Percentiles rank a stretch among this genome's conserved stretches.
Conservation (phyloP, 2,888 invertebrate species). For the Folsomia candida region DNA sequence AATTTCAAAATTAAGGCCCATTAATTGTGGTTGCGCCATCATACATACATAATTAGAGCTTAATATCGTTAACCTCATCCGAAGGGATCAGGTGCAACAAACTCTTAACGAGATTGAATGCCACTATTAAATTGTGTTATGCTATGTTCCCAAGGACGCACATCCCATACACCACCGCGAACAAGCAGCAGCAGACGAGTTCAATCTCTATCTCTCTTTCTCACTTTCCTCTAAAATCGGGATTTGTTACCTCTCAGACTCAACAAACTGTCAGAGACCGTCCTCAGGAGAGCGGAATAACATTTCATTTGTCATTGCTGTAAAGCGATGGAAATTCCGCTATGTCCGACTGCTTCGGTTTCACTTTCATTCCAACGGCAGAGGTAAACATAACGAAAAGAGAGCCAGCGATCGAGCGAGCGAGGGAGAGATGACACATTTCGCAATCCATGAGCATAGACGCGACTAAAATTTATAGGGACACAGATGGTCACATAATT, state of each 20-base stretch:
- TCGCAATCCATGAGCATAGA: neutral
- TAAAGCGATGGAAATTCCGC: neutral
- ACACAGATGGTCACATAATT: slow-evolving; percentile 5
- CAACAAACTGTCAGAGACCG: neutral
- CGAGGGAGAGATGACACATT: neutral
- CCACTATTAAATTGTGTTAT: neutral
- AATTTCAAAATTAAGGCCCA: no score
- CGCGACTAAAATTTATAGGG: neutral
- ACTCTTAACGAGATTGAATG: neutral
- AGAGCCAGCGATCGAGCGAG: no score
- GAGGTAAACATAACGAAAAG: neutral
- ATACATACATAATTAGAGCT: no score
- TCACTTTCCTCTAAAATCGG: neutral
- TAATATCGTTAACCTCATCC: neutral
- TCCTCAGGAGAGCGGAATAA: neutral
- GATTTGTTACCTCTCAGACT: neutral
- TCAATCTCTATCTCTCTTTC: no score
- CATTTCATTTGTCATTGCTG: neutral
- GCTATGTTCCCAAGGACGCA: neutral
- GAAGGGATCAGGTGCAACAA: neutral
- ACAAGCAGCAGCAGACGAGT: no score
- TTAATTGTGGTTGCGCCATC: no score
- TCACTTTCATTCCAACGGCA: neutral
- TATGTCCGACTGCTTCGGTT: neutral
- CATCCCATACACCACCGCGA: no score